Evolutionary conservation across 2,797 vertebrate genomes (phyloP).

Genomic region (Siniperca scherzeri): DNA sequence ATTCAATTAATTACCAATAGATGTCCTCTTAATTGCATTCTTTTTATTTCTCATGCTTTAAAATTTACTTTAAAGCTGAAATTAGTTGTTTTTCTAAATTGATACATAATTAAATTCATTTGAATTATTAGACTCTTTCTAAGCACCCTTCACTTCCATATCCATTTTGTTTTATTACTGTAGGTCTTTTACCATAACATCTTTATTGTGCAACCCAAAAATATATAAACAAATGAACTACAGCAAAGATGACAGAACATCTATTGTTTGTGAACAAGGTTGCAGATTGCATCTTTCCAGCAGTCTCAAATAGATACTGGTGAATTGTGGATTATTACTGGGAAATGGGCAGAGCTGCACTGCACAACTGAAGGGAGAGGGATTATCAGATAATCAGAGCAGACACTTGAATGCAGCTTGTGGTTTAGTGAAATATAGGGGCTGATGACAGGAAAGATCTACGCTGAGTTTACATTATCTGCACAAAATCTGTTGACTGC

Average conservation of each 20-base stretch:
- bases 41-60: background rate
- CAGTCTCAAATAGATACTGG: conserved; percentile 10
- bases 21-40: background rate
- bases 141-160: background rate
- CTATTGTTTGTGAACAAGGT: background rate
- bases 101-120: background rate
- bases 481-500: conserved; percentile 10
- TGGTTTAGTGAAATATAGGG: conserved; percentile 25
- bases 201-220: background rate
- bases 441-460: conserved; percentile 22
- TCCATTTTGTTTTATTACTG: conserved; percentile 21
- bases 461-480: conserved; percentile 11
- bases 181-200: background rate
- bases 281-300: conserved; percentile 28
- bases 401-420: conserved; percentile 34
- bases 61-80: conserved; percentile 3
- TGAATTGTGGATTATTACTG: conserved; percentile 35
- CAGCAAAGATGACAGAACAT: conserved; percentile 6
- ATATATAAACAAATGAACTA: background rate
- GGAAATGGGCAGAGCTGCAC: conserved; percentile 20
- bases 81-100: background rate
- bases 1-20: conserved; percentile 2
- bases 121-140: background rate
- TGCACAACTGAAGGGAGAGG: conserved; percentile 22
- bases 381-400: conserved; percentile 56